Evolutionary conservation across 2,888 invertebrate genomes (phyloP), one percentile per base, ranked within the genome.

Genomic region (Copidosoma aretas): DNA sequence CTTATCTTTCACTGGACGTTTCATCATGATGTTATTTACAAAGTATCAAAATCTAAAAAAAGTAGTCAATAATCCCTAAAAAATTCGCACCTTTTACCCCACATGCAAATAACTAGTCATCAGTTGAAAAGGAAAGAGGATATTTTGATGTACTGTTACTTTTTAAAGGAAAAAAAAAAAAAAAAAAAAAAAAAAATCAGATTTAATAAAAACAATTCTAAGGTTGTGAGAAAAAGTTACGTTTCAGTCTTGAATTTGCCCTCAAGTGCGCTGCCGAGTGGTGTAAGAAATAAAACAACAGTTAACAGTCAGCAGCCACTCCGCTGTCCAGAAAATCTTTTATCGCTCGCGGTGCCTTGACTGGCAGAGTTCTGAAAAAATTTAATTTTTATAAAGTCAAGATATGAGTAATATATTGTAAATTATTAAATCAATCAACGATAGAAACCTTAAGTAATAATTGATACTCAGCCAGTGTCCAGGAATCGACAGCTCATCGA

Each of bases 281-380:
- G 8, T 32, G 32, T 32, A 32, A 46, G 43, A 46, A 17, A 46
- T 46, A 17, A 46, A 46, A 46, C 43, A 49, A 14, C n/a, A 24
- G n/a, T 66, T 64, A 65, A 10, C 67, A 53, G 74, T 89, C 87
- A 0, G 89, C 85, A 43, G 90, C 88, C 4, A 91, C 84, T 24
- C 90, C 91, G 12, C 88, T 86, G 75, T 89, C 90, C 43, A 91
- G 73, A 78, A 91, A 91, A 79, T 91, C 90, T 76, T 86, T 86
- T 0, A 90, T 67, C 72, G 86, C 81, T 5, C 86, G 74, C 43
- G 86, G 82, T 3, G 88, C 86, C 68, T 85, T 82, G 32, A 80
- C 81, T 0, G 91, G 91, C 15, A 90, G 78, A 49, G 86, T 76
- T 78, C 91, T 88, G 84, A 88, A 78, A 75, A 59, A 5, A 53